These are phyloP conservation scores for Drosophila putrida DNA, from an alignment of 2,888 invertebrate genomes.

Conservation along the genomic window DNA sequence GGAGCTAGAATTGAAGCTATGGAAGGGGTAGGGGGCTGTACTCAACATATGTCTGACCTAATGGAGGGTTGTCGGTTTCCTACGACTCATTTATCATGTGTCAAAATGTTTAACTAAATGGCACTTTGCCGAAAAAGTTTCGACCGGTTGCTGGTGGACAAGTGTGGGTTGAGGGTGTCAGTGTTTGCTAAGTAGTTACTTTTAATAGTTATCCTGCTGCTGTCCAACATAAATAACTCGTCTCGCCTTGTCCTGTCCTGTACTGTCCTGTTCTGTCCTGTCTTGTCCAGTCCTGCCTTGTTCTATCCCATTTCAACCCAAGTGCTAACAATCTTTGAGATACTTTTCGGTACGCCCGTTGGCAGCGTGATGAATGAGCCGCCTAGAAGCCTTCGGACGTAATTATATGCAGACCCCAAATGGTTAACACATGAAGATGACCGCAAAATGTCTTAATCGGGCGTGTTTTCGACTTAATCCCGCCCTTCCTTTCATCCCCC, in stretches of 20 bases:
- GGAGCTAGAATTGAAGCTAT: background rate
- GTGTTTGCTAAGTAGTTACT: slow-evolving; percentile 81
- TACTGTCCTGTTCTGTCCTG: slow-evolving; percentile 2
- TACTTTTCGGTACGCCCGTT: slow-evolving; percentile 61
- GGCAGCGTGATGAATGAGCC: slow-evolving; percentile 52
- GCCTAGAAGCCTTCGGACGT: slow-evolving; percentile 41
- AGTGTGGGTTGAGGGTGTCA: slow-evolving; percentile 2
- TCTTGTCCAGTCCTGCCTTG: slow-evolving; percentile 21
- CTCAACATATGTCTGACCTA: slow-evolving; percentile 54
- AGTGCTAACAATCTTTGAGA: slow-evolving; percentile 77
- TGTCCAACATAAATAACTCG: slow-evolving; percentile 75
- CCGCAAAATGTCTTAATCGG: slow-evolving; percentile 75
- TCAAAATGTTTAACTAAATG: slow-evolving; percentile 82
- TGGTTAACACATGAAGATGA: slow-evolving; percentile 49
- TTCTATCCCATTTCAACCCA: slow-evolving; percentile 24
- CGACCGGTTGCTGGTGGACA: slow-evolving; percentile 2
- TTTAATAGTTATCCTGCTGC: slow-evolving; percentile 72
- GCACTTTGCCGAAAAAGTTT: slow-evolving; percentile 78
- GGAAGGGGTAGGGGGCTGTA: background rate
- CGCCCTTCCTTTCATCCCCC: background rate
- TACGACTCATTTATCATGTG: slow-evolving; percentile 80
- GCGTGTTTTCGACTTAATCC: slow-evolving; percentile 23
- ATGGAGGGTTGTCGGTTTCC: slow-evolving; percentile 48
- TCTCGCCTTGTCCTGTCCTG: slow-evolving; percentile 16
- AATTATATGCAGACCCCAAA: slow-evolving; percentile 70